Conservation (phyloP, 2,113 vertebrate genomes). For the Nannospalax galili region DNA sequence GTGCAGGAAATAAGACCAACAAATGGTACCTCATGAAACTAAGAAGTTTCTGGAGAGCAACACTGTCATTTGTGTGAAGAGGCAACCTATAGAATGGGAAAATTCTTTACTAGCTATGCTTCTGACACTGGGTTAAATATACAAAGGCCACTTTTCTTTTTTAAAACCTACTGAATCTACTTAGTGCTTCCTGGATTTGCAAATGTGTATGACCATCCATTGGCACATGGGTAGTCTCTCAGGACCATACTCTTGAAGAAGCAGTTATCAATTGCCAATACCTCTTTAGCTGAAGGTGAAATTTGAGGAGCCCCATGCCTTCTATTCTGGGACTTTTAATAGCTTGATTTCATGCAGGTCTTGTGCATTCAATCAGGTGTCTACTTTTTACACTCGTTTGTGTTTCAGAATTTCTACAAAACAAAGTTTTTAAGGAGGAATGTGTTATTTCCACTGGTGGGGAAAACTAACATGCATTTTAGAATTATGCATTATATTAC, state of each 20-base stretch:
- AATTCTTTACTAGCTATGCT: no score
- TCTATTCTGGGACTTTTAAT: background rate
- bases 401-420: background rate
- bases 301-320: fast-evolving
- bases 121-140: no score
- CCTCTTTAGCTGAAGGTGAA: background rate
- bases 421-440: background rate
- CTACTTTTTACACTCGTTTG: background rate
- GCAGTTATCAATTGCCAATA: background rate
- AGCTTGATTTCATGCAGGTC: no score
- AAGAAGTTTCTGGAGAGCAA: no score
- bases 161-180: no score
- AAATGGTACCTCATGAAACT: no score
- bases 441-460: background rate
- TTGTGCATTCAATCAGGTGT: no score
- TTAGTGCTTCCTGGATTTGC: background rate
- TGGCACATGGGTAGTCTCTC: no score
- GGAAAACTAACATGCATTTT: background rate
- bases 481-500: background rate
- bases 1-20: no score
- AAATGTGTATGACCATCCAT: no score
- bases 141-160: background rate
- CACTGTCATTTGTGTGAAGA: no score
- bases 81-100: no score
- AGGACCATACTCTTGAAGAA: background rate